These are phyloP conservation scores for Dromococcyx pavoninus DNA, from an alignment of 2,797 vertebrate genomes.

Conservation along the genomic window DNA sequence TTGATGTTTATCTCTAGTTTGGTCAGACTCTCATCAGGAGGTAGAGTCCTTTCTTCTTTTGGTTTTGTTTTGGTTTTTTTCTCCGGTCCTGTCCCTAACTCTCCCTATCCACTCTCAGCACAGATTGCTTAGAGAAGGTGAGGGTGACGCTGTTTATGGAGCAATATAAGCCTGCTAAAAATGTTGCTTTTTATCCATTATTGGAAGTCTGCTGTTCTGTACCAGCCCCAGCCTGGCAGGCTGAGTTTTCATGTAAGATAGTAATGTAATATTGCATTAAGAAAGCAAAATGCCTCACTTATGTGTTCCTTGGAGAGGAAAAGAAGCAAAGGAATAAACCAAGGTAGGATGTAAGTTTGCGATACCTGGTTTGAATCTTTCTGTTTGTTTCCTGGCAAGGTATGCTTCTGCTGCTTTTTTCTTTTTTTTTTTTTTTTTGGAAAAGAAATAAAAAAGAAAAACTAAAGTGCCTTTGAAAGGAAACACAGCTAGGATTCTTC, in stretches of 20 bases:
- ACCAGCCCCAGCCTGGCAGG: background rate
- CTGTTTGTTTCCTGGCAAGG: background rate
- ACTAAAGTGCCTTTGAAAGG: background rate
- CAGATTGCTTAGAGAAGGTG: background rate
- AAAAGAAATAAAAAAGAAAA: background rate
- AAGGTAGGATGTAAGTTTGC: background rate
- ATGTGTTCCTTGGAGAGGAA: background rate
- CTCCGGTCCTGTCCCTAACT: background rate
- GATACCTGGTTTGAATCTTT: background rate
- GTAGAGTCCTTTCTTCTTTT: background rate
- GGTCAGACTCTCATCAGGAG: background rate
- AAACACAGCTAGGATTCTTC: background rate
- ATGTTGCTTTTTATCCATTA: background rate
- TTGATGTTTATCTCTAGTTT: background rate
- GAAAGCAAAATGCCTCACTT: background rate
- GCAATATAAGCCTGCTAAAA: background rate
- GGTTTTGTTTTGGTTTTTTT: background rate
- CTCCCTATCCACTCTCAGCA: accelerated
- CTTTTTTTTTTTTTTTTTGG: background rate
- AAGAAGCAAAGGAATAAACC: background rate
- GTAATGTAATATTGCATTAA: background rate
- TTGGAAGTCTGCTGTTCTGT: background rate
- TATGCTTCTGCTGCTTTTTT: background rate
- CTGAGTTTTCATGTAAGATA: background rate
- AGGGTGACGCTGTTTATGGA: background rate